Evolutionary conservation across 1,140 invertebrate species (phyloP), one percentile per base, ranked within the genome.

Genomic region (Drosophila parvula): DNA sequence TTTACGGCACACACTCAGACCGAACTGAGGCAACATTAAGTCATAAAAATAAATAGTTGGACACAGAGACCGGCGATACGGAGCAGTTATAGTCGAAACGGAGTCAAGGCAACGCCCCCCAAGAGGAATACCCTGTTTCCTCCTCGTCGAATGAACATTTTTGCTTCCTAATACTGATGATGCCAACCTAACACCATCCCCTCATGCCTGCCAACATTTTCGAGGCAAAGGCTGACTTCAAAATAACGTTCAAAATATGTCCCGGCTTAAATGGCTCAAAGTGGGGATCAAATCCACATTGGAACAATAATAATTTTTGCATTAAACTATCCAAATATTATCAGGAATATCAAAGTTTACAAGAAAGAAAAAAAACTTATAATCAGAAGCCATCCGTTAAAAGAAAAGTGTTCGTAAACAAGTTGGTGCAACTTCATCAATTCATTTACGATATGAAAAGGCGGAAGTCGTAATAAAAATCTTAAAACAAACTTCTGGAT

Each of bases 31-130:
- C 82, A 81, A 81, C 83, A 86, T 85, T 81, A 81, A 88, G 82
- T 79, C 82, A 85, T 85, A 86, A 85, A 85, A 85, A 85, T 88
- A 86, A 88, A 85, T 85, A 85, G 82, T 85, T 85, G 75, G 83
- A 86, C 77, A 51, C 65, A 67, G 43, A 64, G 57, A 63, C 18
- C 38, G 36, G 45, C 61, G 40, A 65, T 75, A 58, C 51, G 45
- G 57, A 71, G 81, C 74, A 79, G 79, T 79, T 79, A 76, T 53
- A 82, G 77, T 56, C 56, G 68, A 63, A 62, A 67, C 65, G 78
- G 56, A 79, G 65, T 57, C 76, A 74, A 70, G 55, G 69, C 64
- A 85, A 73, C 78, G 68, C 57, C 77, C 50, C 41, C 27, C 30
- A 59, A 56, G 48, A 40, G 32, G 41, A 56, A 11, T 64, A n/a